Evolutionary conservation across 2,113 vertebrate genomes (phyloP), one percentile per base, ranked within the genome.

Genomic region (Maccullochella peelii): DNA sequence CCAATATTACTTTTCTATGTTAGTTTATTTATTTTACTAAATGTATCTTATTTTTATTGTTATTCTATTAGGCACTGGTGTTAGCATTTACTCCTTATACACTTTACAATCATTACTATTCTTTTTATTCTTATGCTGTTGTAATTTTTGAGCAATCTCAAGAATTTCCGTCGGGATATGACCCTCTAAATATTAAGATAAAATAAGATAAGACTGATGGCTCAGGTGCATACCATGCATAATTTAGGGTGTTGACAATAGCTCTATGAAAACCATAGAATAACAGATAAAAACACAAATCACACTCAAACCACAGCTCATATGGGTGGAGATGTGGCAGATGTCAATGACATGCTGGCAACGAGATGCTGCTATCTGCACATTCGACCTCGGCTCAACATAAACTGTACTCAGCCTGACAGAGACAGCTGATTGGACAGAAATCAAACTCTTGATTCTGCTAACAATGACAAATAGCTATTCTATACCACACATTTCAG

Each of bases 331-430:
- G 55, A n/a, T 69, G 58, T 36, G 55, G 54, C 75, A 80, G 59
- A 74, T 87, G 86, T 84, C 86, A 83, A 42, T 74, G 84, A 82
- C 85, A 87, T 57, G 50, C 65, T 33, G 49, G 21, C 5, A 25
- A 58, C 9, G 20, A 78, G 58, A 79, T 62, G 73, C 63, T n/a
- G 58, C 82, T 70, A 23, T 74, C 70, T 73, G 42, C 63, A 42
- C 63, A 44, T 75, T 78, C 79, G 82, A 87, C 80, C 75, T 83
- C 0, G 0, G 36, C 72, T 67, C 8, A 30, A 71, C 38, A 61
- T 78, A 69, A 80, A 79, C 42, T 71, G 33, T 62, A 73, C 81
- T 85, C 79, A 73, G 42, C 55, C 77, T 38, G 79, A 77, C 77
- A 78, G 9, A 36, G 52, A 80, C 66, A 75, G 78, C 87, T 77